A percentile compares a stretch with the other conserved stretches of the same genome.
These are phyloP conservation scores for Coptotermes formosanus DNA, from an alignment of 1,140 invertebrate species.

Conservation along the genomic window DNA sequence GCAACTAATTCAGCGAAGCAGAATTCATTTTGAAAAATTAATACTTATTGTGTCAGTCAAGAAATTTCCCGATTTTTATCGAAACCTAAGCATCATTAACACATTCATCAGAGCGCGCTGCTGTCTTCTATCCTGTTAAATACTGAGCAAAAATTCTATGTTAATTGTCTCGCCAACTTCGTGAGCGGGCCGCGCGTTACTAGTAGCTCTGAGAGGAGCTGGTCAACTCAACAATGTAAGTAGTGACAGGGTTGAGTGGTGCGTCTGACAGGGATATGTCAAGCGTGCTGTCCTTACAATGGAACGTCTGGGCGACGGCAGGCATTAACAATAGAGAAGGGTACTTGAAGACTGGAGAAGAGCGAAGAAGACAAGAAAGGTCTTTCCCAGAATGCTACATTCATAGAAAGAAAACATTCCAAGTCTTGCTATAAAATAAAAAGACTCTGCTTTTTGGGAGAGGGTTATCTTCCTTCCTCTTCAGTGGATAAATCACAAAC, in stretches of 20 bases:
- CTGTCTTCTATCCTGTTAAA: too few species aligned
- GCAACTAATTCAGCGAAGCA: too few species aligned
- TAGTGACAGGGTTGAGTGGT: not conserved
- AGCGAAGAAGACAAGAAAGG: not conserved
- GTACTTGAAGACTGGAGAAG: not conserved
- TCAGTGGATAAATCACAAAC: too few species aligned
- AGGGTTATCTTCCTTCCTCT: too few species aligned
- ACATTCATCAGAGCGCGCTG: too few species aligned
- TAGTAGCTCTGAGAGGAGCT: not conserved
- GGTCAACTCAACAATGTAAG: not conserved
- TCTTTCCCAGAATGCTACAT: not conserved
- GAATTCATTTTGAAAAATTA: too few species aligned
- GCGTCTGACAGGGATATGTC: not conserved
- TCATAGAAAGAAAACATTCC: not conserved
- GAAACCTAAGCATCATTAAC: too few species aligned
- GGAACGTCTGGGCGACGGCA: not conserved
- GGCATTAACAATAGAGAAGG: not conserved
- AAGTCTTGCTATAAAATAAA: not conserved
- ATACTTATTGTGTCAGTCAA: too few species aligned
- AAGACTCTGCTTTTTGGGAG: not conserved
- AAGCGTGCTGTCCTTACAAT: not conserved
- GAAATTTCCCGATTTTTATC: too few species aligned
- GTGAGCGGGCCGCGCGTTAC: not conserved
- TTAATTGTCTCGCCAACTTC: too few species aligned
- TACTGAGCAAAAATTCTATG: too few species aligned